Percentiles rank a stretch among this genome's conserved stretches.
These are phyloP conservation scores for Acronicta leporina DNA, from an alignment of 2,888 invertebrate species.

Conservation along the genomic window DNA sequence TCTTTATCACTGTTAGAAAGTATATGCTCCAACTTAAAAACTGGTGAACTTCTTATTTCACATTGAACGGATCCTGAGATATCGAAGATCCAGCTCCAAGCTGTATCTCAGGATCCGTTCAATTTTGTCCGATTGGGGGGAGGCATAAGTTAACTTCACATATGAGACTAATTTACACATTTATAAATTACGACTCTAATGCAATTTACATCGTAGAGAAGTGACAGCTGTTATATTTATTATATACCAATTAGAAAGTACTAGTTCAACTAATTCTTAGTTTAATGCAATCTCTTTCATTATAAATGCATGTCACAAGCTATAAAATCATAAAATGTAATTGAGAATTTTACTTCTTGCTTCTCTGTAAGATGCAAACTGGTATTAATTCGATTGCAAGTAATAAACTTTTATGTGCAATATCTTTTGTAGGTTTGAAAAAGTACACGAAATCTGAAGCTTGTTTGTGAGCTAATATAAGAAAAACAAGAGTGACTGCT, in stretches of 20 bases:
- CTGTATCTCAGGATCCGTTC: too few species aligned
- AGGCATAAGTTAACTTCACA: too few species aligned
- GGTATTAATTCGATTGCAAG: slow-evolving; percentile 16
- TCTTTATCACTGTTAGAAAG: too few species aligned
- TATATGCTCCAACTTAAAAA: too few species aligned
- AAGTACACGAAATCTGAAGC: neutral
- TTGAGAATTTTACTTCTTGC: neutral
- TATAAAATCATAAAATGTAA: slow-evolving; percentile 1
- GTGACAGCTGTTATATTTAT: slow-evolving; percentile 1
- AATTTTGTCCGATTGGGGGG: too few species aligned
- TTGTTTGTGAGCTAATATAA: neutral
- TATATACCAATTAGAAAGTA: neutral
- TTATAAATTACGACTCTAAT: too few species aligned
- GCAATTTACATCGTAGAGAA: too few species aligned
- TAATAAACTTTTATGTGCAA: slow-evolving; percentile 8
- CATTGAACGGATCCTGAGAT: too few species aligned
- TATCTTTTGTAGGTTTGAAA: slow-evolving; percentile 13
- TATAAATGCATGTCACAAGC: neutral
- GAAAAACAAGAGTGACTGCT: too few species aligned
- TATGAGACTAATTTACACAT: too few species aligned
- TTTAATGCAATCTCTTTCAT: neutral
- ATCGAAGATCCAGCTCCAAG: too few species aligned
- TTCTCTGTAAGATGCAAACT: neutral
- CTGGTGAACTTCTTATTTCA: too few species aligned
- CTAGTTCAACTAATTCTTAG: neutral